Percentiles rank a stretch among this genome's conserved stretches.
These are phyloP conservation scores for Ophioderma brevispina DNA, from an alignment of 35 echinoderm and acorn worm species.

Conservation along the genomic window DNA sequence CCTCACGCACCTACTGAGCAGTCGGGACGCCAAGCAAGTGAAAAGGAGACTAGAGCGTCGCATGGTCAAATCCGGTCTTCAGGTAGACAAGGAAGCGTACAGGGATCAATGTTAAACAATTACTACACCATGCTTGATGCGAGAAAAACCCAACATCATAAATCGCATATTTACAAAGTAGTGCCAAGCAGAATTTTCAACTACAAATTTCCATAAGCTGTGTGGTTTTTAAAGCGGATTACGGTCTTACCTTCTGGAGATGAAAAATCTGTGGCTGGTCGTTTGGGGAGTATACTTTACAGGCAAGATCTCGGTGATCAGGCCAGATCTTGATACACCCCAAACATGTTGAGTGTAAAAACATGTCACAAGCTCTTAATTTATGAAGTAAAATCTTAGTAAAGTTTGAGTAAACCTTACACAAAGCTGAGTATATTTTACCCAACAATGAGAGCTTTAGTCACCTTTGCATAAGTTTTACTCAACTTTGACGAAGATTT, in stretches of 20 bases:
- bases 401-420: too few species aligned
- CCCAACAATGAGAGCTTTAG: too few species aligned
- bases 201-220: not conserved
- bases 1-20: constrained; percentile 30
- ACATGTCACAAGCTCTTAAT: too few species aligned
- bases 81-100: constrained; percentile 38
- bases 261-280: not conserved
- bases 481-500: too few species aligned
- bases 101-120: not conserved
- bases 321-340: not conserved
- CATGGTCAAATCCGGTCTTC: constrained; percentile 27
- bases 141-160: constrained; percentile 1
- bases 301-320: not conserved
- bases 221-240: not conserved
- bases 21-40: constrained; percentile 18
- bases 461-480: too few species aligned
- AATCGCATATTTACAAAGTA: constrained; percentile 9
- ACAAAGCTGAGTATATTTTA: too few species aligned
- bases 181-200: constrained; percentile 34
- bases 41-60: constrained; percentile 11
- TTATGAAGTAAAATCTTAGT: too few species aligned
- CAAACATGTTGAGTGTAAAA: too few species aligned
- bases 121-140: not conserved
- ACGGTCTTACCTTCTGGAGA: not conserved
- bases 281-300: constrained; percentile 1